A percentile compares a stretch with the other conserved stretches of the same genome.
phyloP scores from a whole-genome alignment of 2,113 vertebrate species.

The Budorcas taxicolor region DNA sequence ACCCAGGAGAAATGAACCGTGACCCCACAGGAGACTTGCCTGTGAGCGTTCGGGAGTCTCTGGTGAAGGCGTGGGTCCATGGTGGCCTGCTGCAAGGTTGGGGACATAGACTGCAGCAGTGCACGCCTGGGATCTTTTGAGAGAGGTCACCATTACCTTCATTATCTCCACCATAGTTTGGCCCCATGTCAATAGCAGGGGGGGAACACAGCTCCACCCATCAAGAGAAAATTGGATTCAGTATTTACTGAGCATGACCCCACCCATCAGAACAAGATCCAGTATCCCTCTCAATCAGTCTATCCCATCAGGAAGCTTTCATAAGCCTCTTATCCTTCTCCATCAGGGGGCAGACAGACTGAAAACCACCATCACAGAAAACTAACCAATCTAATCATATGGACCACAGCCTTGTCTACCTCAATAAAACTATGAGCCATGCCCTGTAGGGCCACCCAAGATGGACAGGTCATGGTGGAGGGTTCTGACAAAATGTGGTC shows the following conservation, averaged over 20 bases:
- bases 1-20: neutral
- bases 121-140: neutral
- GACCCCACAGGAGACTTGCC: neutral
- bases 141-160: neutral
- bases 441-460: neutral
- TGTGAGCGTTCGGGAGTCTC: accelerated
- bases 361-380: neutral
- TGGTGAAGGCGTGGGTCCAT: neutral
- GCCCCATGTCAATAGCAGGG: neutral
- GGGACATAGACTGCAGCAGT: neutral
- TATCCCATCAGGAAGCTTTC: too few relatives aligned
- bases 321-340: too few relatives aligned
- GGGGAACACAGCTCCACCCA: neutral
- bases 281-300: too few relatives aligned
- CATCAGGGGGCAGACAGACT: neutral
- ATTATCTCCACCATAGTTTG: neutral
- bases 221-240: too few relatives aligned
- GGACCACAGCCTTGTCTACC: neutral
- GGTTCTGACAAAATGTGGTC: neutral
- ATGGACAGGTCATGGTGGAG: neutral
- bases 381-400: neutral
- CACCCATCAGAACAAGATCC: too few relatives aligned
- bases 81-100: neutral
- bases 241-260: too few relatives aligned
- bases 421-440: neutral